These are phyloP conservation scores for Picathartes gymnocephalus DNA, from an alignment of 2,113 vertebrate genomes.

Conservation along the genomic window DNA sequence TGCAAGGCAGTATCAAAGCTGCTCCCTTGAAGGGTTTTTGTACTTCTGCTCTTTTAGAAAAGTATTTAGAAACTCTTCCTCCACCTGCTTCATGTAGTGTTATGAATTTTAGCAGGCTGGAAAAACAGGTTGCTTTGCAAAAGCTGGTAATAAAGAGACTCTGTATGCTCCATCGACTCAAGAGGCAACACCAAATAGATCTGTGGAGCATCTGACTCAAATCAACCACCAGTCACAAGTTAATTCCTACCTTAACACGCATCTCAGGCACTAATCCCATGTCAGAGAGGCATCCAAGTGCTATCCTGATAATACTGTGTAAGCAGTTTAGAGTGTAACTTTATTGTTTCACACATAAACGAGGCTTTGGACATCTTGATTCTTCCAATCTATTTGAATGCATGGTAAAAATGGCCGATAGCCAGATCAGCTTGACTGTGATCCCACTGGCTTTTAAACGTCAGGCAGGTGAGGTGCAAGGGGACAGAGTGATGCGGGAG, in stretches of 20 bases:
- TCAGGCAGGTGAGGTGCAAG: neutral
- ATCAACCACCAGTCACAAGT: neutral
- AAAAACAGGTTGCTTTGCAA: neutral
- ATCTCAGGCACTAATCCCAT: neutral
- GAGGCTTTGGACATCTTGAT: neutral
- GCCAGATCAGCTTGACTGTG: neutral
- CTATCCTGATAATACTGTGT: neutral
- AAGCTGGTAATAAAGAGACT: neutral
- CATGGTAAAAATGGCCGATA: neutral
- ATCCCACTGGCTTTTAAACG: neutral
- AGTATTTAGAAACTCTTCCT: neutral
- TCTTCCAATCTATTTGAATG: neutral
- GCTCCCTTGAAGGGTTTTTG: neutral
- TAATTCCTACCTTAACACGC: neutral
- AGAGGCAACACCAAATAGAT: neutral
- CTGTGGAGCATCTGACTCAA: neutral
- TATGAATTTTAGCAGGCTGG: neutral
- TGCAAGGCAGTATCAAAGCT: neutral
- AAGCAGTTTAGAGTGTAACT: neutral
- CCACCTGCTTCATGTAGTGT: neutral
- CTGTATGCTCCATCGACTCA: neutral
- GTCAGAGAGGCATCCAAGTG: neutral
- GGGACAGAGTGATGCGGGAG: neutral
- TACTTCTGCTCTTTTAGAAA: neutral
- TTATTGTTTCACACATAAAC: neutral